Conservation (phyloP, 2,797 vertebrate species). For the Myripristis murdjan region DNA sequence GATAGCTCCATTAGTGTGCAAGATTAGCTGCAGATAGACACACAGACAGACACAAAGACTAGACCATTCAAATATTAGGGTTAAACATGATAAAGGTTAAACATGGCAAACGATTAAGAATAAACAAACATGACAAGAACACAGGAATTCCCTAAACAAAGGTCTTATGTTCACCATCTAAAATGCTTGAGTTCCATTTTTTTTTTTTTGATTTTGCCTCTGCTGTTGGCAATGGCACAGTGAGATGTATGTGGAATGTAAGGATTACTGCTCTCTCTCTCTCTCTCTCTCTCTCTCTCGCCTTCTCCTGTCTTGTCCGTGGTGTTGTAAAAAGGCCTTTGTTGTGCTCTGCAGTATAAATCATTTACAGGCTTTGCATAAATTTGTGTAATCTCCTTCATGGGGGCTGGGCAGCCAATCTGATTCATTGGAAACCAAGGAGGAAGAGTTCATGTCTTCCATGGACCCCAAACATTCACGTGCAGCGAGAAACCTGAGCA, state of each 20-base stretch:
- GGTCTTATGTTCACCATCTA: constrained; percentile 23
- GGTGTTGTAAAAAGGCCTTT: constrained; percentile 76
- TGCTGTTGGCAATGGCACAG: constrained; percentile 6
- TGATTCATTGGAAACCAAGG: constrained; percentile 69
- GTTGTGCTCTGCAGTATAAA: constrained; percentile 83
- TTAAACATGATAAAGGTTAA: too few species aligned
- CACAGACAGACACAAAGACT: too few species aligned
- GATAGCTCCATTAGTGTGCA: too few species aligned
- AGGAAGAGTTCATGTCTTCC: constrained; percentile 47
- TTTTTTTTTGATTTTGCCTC: constrained; percentile 15
- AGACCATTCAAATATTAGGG: too few species aligned
- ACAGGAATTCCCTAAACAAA: too few species aligned
- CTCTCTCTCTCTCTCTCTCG: constrained; percentile 40
- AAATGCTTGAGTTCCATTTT: constrained; percentile 40
- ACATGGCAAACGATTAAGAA: too few species aligned
- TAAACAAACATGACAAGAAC: constrained; percentile 30
- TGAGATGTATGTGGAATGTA: constrained; percentile 30
- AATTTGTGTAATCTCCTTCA: constrained; percentile 84
- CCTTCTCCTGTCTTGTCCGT: constrained; percentile 53
- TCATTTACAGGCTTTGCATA: constrained; percentile 87
- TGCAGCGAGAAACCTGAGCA: constrained; percentile 36
- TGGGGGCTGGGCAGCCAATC: constrained; percentile 74
- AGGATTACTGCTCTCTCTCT: constrained; percentile 55
- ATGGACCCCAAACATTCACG: constrained; percentile 36
- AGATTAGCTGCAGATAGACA: too few species aligned